These are phyloP conservation scores for Triops cancriformis DNA, from an alignment of 1,140 invertebrate species.

Conservation along the genomic window DNA sequence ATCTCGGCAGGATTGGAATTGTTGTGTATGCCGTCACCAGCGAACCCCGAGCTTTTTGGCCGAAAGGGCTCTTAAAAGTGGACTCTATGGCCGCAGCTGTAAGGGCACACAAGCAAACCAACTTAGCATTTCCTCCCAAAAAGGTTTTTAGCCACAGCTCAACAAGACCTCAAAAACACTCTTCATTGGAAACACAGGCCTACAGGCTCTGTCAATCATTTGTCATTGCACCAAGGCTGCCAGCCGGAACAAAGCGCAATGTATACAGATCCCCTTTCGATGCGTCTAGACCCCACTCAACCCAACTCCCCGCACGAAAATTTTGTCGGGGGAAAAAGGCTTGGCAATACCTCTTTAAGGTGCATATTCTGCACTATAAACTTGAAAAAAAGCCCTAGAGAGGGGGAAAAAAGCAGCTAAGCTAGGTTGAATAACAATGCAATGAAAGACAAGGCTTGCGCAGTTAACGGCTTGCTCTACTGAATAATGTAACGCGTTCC, in stretches of 20 bases:
- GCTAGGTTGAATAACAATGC: no score
- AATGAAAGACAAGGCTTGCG: no score
- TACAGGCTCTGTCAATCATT: slow-evolving; percentile 5
- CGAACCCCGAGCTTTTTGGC: background rate
- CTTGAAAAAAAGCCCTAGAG: no score
- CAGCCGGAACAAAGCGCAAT: background rate
- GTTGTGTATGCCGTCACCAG: background rate
- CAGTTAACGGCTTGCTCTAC: no score
- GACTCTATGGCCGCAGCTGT: background rate
- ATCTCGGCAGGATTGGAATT: slow-evolving; percentile 9
- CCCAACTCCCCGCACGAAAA: background rate
- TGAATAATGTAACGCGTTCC: no score
- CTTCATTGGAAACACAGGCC: background rate
- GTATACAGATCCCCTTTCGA: background rate
- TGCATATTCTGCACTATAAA: no score
- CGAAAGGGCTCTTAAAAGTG: background rate
- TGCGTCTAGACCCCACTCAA: background rate
- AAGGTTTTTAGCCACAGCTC: background rate
- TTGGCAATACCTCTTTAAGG: no score
- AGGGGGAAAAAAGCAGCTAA: no score
- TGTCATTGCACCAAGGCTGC: background rate
- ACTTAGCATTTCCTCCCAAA: background rate
- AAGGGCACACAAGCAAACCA: background rate
- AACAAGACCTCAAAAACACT: background rate
- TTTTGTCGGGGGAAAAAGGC: no score